phyloP scores from a whole-genome alignment of 1,140 invertebrate genomes.

The Atta cephalotes region DNA sequence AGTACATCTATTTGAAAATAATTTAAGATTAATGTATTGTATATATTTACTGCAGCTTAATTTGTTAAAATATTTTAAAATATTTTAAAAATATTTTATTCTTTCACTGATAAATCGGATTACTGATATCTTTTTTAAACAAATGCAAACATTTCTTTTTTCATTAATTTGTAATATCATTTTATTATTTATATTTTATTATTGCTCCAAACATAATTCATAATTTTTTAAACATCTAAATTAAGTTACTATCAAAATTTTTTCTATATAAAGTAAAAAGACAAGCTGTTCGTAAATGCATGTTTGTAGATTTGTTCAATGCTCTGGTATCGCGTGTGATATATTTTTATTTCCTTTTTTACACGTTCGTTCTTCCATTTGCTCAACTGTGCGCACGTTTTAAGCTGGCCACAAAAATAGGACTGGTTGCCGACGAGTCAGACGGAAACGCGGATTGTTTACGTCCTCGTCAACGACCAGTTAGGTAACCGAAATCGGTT shows the following conservation, averaged over 20 bases:
- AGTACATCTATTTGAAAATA: not conserved
- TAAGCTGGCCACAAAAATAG: conserved; percentile 59
- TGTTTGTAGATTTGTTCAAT: not conserved
- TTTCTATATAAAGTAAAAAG: not conserved
- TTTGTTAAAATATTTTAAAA: not conserved
- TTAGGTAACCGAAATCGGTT: conserved; percentile 63
- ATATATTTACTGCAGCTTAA: not conserved
- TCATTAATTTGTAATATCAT: not conserved
- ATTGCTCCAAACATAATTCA: not conserved
- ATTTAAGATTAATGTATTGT: not conserved
- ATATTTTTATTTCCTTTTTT: conserved; percentile 41
- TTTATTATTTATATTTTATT: not conserved
- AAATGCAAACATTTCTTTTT: not conserved
- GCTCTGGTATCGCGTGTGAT: not conserved
- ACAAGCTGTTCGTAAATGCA: not conserved
- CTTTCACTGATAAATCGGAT: not conserved
- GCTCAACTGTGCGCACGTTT: conserved; percentile 20
- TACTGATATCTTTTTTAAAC: not conserved
- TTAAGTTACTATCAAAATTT: not conserved
- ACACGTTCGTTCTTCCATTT: conserved; percentile 15
- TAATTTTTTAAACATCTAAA: not conserved
- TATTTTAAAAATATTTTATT: not conserved
- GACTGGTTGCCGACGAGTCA: conserved; percentile 56
- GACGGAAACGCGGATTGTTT: conserved; percentile 71
- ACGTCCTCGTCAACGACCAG: conserved; percentile 60